Base-by-base conservation (phyloP, 2,113 vertebrate species). In the Cygnus atratus region DNA sequence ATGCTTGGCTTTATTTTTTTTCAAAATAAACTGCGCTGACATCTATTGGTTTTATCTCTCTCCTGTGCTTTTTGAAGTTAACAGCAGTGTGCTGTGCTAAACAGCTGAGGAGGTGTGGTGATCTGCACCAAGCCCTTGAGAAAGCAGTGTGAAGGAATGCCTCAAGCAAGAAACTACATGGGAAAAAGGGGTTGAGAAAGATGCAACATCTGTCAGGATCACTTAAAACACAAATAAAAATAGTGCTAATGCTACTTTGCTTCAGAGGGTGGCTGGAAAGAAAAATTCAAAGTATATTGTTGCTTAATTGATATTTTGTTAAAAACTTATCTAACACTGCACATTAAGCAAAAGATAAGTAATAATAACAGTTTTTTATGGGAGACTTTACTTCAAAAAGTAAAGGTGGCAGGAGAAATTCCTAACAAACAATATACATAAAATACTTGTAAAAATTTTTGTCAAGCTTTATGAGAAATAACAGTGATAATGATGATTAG, bases 41-140 rank as follows among this genome's bases (percentile, higher is more conserved):
- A 91, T 97, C 93, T 97, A 87, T 93, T 96, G 97, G 96, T 93
- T 97, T 95, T 90, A 96, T 96, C 93, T 94, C 77, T 35, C 61
- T 37, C 3, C 50, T 44, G 54, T 84, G 80, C 84, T 95, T 97
- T 97, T 95, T 96, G 97, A 93, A 96, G 94, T 96, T 95, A 90
- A 72, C 94, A 97, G 91, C 93, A 88, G 43, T 19, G 15, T 79
- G 90, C 79, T 82, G 91, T 71, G 70, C 67, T 92, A 93, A 97
- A 67, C 95, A 97, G 96, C 96, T 97, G 78, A 90, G 93, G 92
- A 92, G 82, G 50, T 88, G 67, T 52, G 88, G 33, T 55, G 71
- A 80, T 82, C 89, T 92, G 78, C 91, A 90, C 92, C 82, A 50
- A 86, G 73, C 96, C 97, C 95, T 93, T 92, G 95, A 96, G 95